Evolutionary conservation across 2,888 invertebrate genomes (phyloP), one percentile per base, ranked within the genome.

Genomic region (Cartodere bifasciata): DNA sequence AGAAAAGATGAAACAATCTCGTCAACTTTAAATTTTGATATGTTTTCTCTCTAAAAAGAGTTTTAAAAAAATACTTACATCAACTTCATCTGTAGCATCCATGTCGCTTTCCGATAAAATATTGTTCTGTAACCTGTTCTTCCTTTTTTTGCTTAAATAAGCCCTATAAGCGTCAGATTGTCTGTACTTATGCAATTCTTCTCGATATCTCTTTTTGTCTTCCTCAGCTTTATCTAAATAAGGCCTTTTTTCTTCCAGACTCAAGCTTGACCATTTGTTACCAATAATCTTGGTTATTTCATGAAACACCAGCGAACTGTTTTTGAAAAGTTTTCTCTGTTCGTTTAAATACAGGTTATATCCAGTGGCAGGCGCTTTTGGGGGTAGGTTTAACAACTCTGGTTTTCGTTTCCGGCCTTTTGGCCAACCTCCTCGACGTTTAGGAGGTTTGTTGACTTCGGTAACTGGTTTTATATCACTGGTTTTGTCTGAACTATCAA

Each of bases 321-420:
- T 64, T 43, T 68, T 69, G 38, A 67, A 66, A 32, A 63, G 54
- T 45, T 65, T 63, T 30, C 71, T 50, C 44, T 68, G 61, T 42
- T 68, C 67, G 40, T 68, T 66, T 9, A 68, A 54, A 53, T 65
- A 70, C 21, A 68, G 46, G 39, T 67, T 67, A 48, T 70, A 70
- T 45, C 69, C 70, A 22, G 70, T 68, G 11, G 66, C 63, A 7
- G 71, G 71, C 13, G 70, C 68, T 48, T 68, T 67, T 2, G 70
- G 70, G 2, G 67, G 64, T 22, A 63, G 52, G 46, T 63, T 60
- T 21, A 65, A 49, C 25, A 62, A 37, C 37, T 64, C 64, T 9
- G 64, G 64, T 48, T 70, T 70, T 15, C 71, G 49, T 49, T 68
- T 70, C 31, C 68, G 58, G 2, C 71, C 71, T 50, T 71, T 71